Base-by-base conservation (phyloP, 2,113 vertebrate genomes). In the Gorsachius goisagi region DNA sequence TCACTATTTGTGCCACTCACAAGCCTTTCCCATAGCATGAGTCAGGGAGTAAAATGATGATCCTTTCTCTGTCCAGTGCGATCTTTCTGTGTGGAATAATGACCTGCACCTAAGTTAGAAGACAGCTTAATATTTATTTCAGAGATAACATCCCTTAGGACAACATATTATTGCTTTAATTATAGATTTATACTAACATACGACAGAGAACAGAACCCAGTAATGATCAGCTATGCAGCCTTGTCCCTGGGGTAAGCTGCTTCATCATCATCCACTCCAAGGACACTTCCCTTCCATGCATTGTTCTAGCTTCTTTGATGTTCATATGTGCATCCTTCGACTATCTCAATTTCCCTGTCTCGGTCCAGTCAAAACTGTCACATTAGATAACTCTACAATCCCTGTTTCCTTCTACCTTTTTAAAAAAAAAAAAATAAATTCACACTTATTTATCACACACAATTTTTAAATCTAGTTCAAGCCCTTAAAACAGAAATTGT, bases 101-200 rank as follows among this genome's bases (percentile, higher is more conserved):
- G 33, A 80, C 12, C 35, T 83, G 18, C 19, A 69, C 33, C 45
- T 76, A 53, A 64, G 21, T 90, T 73, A 62, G 30, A 92, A 93
- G 75, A 58, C 59, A 86, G 55, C 2, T 69, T 62, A 86, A 52
- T 97, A 90, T 88, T 85, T 92, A 92, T 94, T 92, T 90, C 59
- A 80, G 24, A 62, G 35, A 37, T 50, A 77, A 41, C 7, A 83
- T 69, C 26, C 21, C 32, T 83, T 76, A 73, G 27, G 22, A 86
- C 14, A 79, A 68, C 30, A 35, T 50, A 60, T 45, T 49, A 83
- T 32, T 66, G 39, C 5, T 79, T 88, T 79, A 88, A 52, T 66
- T 90, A 28, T 7, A 55, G 45, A 73, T 90, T 92, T 79, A 28
- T 79, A 76, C 44, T 47, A 69, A 72, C 30, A 60, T 49, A 45